phyloP scores from a whole-genome alignment of 2,113 vertebrate genomes.

The Ariopsis seemanni region DNA sequence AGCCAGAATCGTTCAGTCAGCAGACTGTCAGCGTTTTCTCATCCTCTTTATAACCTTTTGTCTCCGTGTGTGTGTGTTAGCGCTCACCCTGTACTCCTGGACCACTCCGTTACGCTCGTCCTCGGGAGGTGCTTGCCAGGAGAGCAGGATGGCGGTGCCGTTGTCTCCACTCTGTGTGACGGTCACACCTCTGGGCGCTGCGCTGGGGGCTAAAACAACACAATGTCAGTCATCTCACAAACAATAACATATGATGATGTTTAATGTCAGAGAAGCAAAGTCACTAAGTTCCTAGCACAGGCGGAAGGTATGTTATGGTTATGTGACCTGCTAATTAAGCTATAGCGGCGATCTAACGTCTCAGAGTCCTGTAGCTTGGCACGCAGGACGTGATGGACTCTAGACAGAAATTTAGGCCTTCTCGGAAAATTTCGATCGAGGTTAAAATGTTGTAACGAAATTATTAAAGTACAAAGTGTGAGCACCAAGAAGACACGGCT shows the following conservation, averaged over 20 bases:
- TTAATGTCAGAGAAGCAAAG: background rate
- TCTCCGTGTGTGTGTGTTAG: background rate
- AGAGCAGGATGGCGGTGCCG: conserved; percentile 87
- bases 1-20: background rate
- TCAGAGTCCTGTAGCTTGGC: no score
- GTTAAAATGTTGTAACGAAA: no score
- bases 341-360: no score
- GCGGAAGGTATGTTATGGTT: background rate
- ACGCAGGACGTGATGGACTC: no score
- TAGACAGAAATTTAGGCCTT: no score
- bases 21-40: background rate
- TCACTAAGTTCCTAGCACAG: background rate
- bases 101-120: conserved; percentile 93
- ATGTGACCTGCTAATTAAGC: background rate
- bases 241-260: background rate
- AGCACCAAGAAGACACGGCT: no score
- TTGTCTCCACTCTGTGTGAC: conserved; percentile 92
- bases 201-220: conserved; percentile 84
- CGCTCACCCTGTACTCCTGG: conserved; percentile 93
- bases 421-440: no score
- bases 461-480: no score
- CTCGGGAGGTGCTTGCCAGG: conserved; percentile 94
- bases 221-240: background rate
- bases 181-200: conserved; percentile 90
- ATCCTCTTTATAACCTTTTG: conserved; percentile 18